Evolutionary conservation across 2,888 invertebrate species (phyloP).

Genomic region (Microctonus hyperodae): DNA sequence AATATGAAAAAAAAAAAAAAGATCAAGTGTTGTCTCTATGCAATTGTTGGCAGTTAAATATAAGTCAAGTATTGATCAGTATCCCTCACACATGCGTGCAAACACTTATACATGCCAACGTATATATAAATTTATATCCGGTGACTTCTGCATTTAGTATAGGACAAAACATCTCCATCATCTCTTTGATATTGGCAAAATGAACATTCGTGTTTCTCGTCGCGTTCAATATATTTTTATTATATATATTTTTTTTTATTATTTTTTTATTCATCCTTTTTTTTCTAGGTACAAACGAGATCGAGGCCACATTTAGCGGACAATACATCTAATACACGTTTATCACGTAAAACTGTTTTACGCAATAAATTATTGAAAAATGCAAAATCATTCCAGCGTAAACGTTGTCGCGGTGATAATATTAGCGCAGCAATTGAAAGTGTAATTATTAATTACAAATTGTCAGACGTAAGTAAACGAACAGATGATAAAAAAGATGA

Average conservation of each 20-base stretch:
- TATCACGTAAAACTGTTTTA: slow-evolving; percentile 53
- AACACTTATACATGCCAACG: slow-evolving; percentile 17
- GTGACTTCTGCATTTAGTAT: slow-evolving; percentile 13
- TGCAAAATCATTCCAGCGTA: slow-evolving; percentile 58
- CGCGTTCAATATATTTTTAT: slow-evolving; percentile 19
- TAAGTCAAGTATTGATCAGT: slow-evolving; percentile 51
- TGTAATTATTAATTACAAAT: slow-evolving; percentile 42
- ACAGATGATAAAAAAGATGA: slow-evolving; percentile 28
- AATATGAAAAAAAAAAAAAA: neutral
- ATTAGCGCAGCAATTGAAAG: slow-evolving; percentile 55
- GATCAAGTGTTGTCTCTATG: slow-evolving; percentile 18
- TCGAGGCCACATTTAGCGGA: slow-evolving; percentile 48
- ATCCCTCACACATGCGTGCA: slow-evolving; percentile 15
- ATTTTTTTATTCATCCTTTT: slow-evolving; percentile 21
- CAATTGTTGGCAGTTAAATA: slow-evolving; percentile 31
- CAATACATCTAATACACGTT: slow-evolving; percentile 44
- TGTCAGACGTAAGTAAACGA: slow-evolving; percentile 24
- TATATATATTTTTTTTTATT: slow-evolving; percentile 9
- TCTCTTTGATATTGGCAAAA: slow-evolving; percentile 15
- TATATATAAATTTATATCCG: neutral
- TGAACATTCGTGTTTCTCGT: neutral
- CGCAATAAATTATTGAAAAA: slow-evolving; percentile 59
- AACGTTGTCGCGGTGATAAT: slow-evolving; percentile 54
- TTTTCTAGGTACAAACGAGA: slow-evolving; percentile 53
- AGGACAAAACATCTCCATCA: slow-evolving; percentile 15